Base-by-base conservation (phyloP, 2,113 vertebrate species). In the Campylomormyrus tamandua region DNA sequence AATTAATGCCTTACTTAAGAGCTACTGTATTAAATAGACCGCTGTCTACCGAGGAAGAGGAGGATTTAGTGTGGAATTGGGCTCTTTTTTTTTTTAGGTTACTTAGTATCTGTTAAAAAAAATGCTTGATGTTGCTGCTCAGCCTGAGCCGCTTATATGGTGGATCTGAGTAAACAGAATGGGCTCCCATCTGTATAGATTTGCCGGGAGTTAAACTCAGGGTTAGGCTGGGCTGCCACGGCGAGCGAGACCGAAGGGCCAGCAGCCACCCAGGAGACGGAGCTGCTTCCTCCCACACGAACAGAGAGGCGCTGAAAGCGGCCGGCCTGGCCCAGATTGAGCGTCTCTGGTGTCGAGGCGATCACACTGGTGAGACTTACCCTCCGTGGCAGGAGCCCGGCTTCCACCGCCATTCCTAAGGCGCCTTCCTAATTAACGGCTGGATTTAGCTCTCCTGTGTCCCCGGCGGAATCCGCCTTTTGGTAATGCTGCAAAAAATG, bases 361-460 rank as follows among this genome's bases (percentile, higher is more conserved):
- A 27, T 53, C 85, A 7, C 85, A 3, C 45, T 35, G 31, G 31
- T n/a, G 49, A 87, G 49, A 87, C n/a, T 6, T 50, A 48, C 85
- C 21, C 39, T 45, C 45, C 11, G 85, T 53, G 85, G 49, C 49
- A 87, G 27, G 85, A 31, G n/a, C 3, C 17, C 39, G 21, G 1
- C 46, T 52, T 27, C 48, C 48, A 27, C 27, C 27, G 17, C 27
- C 48, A 31, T 35, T 52, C 85, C 85, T 53, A n/a, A 27, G n/a
- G 85, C 15, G 15, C 10, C 49, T 56, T n/a, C 27, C 85, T 87
- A 52, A 87, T 87, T 87, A 87, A 53, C 50, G 31, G 85, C 49
- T 53, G 85, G 85, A 53, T 87, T 87, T 87, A 87, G 50, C n/a
- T 87, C 85, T 50, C 45, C 83, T 84, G 74, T 8, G 13, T 80